A percentile compares a stretch with the other conserved stretches of the same genome.
Evolutionary conservation across 1,140 invertebrate genomes (phyloP).

Genomic region (Drosophila trapezifrons): DNA sequence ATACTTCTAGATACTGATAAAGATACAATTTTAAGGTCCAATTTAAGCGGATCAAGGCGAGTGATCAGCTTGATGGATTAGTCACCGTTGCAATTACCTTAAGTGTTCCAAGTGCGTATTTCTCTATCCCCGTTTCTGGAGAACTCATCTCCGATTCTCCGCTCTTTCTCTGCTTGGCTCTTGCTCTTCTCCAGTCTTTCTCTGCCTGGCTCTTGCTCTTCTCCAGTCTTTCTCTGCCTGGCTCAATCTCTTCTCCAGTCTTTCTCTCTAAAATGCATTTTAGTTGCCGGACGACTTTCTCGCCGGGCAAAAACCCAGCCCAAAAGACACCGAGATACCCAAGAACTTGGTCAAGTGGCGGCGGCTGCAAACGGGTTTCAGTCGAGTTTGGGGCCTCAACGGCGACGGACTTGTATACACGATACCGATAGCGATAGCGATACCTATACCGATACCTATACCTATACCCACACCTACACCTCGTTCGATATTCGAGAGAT

Average conservation of each 20-base stretch:
- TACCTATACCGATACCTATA: not conserved
- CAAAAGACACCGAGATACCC: constrained; percentile 34
- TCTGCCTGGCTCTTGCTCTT: too few species aligned
- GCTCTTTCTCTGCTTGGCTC: not conserved
- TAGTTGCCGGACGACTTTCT: constrained; percentile 69
- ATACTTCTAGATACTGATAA: not conserved
- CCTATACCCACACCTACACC: not conserved
- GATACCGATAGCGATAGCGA: constrained; percentile 11
- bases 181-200: constrained; percentile 1
- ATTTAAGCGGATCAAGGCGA: not conserved
- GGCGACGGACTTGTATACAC: constrained; percentile 34
- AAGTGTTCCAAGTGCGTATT: constrained; percentile 1
- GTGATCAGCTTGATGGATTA: constrained; percentile 18
- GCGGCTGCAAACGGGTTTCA: constrained; percentile 71
- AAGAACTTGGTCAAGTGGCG: constrained; percentile 64
- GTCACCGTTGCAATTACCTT: constrained; percentile 11
- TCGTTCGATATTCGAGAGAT: not conserved
- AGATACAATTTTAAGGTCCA: not conserved
- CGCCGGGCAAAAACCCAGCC: constrained; percentile 18
- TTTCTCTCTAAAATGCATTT: constrained; percentile 49
- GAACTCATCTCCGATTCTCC: constrained; percentile 7
- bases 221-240: not conserved
- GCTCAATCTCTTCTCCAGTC: not conserved
- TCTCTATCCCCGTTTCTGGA: constrained; percentile 3
- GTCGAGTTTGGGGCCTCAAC: constrained; percentile 59